Percentiles rank a stretch among this genome's conserved stretches.
phyloP scores from a whole-genome alignment of 2,888 invertebrate genomes.

The Drosophila infuscata region DNA sequence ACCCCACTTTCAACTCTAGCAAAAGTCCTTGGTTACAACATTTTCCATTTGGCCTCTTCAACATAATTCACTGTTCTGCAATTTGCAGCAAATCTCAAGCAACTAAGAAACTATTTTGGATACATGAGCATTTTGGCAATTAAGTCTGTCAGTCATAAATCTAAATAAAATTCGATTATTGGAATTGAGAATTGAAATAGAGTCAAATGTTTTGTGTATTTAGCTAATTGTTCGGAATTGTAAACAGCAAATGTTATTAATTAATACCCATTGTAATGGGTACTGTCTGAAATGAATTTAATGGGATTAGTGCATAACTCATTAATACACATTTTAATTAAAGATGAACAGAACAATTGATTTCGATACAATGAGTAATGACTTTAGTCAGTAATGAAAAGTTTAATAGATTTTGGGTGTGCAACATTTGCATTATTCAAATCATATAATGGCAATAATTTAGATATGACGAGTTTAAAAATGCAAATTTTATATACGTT shows the following conservation, averaged over 20 bases:
- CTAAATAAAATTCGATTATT: conserved; percentile 16
- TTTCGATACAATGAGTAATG: not conserved
- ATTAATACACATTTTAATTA: not conserved
- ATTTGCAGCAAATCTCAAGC: not conserved
- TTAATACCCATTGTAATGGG: not conserved
- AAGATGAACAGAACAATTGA: not conserved
- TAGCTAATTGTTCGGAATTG: not conserved
- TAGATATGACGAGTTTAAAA: not conserved
- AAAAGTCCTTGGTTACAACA: conserved; percentile 17
- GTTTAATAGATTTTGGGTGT: not conserved
- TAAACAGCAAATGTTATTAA: not conserved
- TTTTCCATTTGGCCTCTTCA: not conserved
- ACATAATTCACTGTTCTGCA: not conserved
- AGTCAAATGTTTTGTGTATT: not conserved
- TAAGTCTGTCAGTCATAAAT: not conserved
- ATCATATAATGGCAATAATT: not conserved
- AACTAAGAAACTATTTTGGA: not conserved
- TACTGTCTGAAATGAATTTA: not conserved
- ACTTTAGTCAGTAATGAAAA: not conserved
- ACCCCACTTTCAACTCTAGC: conserved; percentile 15
- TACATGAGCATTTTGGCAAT: not conserved
- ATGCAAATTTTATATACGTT: too few relatives aligned
- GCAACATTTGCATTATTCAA: not conserved
- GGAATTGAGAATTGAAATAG: not conserved
- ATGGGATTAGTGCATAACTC: not conserved